Evolutionary conservation across 2,888 invertebrate genomes (phyloP), one percentile per base, ranked within the genome.

Genomic region (Trissoscelio sp.): DNA sequence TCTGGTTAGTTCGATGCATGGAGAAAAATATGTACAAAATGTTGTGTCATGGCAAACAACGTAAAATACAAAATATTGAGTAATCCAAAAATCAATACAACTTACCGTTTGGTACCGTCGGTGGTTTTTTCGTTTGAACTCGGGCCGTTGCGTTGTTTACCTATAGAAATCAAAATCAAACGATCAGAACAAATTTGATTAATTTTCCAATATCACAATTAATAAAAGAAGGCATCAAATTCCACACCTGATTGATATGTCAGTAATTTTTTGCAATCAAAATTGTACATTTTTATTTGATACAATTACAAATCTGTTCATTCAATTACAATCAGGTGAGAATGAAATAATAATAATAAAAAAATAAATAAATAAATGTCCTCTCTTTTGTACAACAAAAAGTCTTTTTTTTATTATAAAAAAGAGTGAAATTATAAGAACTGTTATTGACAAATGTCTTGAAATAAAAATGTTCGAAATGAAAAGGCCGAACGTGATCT

Each of bases 81-180:
- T 11, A 24, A 6, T 7, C 2, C 18, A 62, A 78, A 67, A 81
- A 69, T 69, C 16, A 9, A 53, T 31, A 4, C 18, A 34, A 69
- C 96, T 95, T 93, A 97, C 97, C 97, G 94, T 97, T 96, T 88
- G 97, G 97, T 92, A 97, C 95, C 88, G 97, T 94, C 87, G 97
- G 95, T 88, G 97, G 96, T 94, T 99, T 99, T 95, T 98, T 98
- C 91, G 99, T 99, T 95, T 99, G 99, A 92, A 99, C 98, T 94
- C 99, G 95, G 90, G 99, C 99, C 89, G 99, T 99, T 88, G 99
- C 99, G 94, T 99, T 99, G 95, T 99, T 99, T 92, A 99, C 98
- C 98, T 98, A 94, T 92, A 93, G 88, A 91, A n/a, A 90, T 88
- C 48, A 82, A 73, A 75, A 60, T 3, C 55, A 67, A 48, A 55